Percentiles rank a stretch among this genome's conserved stretches.
Evolutionary conservation across 2,888 invertebrate genomes (phyloP).

Genomic region (Brassicogethes aeneus): DNA sequence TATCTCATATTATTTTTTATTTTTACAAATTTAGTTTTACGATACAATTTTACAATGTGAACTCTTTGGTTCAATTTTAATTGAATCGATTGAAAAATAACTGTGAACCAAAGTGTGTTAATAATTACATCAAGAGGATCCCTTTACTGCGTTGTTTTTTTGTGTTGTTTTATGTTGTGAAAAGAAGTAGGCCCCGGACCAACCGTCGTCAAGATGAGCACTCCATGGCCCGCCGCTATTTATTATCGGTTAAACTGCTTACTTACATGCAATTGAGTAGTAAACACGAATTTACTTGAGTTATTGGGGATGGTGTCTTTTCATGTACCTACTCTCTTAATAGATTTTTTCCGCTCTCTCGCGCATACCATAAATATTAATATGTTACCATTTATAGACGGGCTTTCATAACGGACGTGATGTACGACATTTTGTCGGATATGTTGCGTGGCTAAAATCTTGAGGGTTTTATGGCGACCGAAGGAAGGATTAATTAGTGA

Average conservation of each 20-base stretch:
- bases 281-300: slow-evolving; percentile 32
- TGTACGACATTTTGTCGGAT: slow-evolving; percentile 1
- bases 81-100: too few species aligned
- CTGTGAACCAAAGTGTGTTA: too few species aligned
- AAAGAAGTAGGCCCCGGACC: neutral
- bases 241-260: slow-evolving; percentile 27
- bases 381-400: slow-evolving; percentile 2
- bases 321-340: slow-evolving; percentile 25
- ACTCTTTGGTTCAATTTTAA: too few species aligned
- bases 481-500: neutral
- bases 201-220: slow-evolving; percentile 12
- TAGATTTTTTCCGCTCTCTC: slow-evolving; percentile 23
- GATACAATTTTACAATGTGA: too few species aligned
- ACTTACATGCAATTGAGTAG: slow-evolving; percentile 35
- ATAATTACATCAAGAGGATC: neutral
- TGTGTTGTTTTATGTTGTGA: neutral
- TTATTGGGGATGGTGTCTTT: slow-evolving; percentile 28
- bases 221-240: slow-evolving; percentile 22
- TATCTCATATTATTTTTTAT: too few species aligned
- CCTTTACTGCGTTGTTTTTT: neutral
- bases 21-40: too few species aligned
- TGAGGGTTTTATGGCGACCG: neutral
- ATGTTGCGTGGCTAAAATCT: neutral
- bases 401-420: slow-evolving; percentile 6
- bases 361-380: slow-evolving; percentile 26